Base-by-base conservation (phyloP, 2,113 vertebrate species). In the Prunella fulvescens region DNA sequence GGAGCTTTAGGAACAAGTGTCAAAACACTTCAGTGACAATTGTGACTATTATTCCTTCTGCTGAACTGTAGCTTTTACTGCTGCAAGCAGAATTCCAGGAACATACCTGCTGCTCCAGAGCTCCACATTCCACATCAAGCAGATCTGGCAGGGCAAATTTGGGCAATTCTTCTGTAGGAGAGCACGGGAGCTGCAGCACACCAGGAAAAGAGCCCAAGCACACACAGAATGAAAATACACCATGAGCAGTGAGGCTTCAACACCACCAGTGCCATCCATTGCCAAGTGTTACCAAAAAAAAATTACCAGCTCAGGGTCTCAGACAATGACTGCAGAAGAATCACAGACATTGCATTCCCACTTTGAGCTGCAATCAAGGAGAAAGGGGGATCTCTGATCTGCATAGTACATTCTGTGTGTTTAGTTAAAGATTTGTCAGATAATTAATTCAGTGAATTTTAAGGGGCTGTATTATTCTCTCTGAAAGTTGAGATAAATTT, bases 11-110 rank as follows among this genome's bases (percentile, higher is more conserved):
- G 0, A 87, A 88, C 91, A 57, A 0, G 15, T 87, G 89, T 92
- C 94, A 97, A 95, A 97, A 97, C 91, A 95, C 48, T 92, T 95
- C 91, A 92, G 23, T 19, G 40, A 71, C 88, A 94, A 93, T 81
- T 84, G 81, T 79, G 78, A 87, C 81, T 93, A 61, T 93, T 95
- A 87, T 33, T 95, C 51, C 73, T 79, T 28, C 86, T 72, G 24
- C 44, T 92, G 88, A 82, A 87, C 73, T 72, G 61, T 4, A 53
- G 87, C 37, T 89, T 92, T 95, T 95, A 29, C 73, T 39, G 14
- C 54, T 53, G 48, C 24, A 61, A 60, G 83, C 48, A 85, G 50
- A 80, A 78, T 80, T 77, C 33, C 39, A 77, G 84, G 50, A 69
- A 31, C 26, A 17, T 42, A 19, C 29, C n/a, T 93, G 62, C 81